Base-by-base conservation (phyloP, 2,113 vertebrate genomes). In the Hippocampus barbouri region DNA sequence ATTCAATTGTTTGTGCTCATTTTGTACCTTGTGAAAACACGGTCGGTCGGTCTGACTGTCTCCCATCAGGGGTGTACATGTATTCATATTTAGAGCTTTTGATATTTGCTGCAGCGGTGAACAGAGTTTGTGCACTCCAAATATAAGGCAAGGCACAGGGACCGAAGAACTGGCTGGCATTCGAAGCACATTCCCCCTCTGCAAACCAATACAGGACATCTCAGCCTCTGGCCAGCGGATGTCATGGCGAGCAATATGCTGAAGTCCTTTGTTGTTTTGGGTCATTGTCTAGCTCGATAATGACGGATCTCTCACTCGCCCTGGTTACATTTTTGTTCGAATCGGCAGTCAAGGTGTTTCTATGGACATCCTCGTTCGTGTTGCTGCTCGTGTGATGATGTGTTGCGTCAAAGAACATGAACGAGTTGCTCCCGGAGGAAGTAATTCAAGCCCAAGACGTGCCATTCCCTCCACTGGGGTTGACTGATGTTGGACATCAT, bases 1-100 rank as follows among this genome's bases (percentile, higher is more conserved):
- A 79, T 78, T 84, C 63, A 66, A 60, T 66, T 74, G 68, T 71
- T 83, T 76, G 79, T 69, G 15, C 74, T 84, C 77, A 76, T 81
- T 56, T 70, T 71, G 57, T 76, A 79, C 43, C 51, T 73, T 70
- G 53, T 79, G 47, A 72, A 78, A 68, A 69, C 66, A 65, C 30
- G 64, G 66, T 76, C 71, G 20, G 74, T 23, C 56, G 0, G 56
- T 25, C 11, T 6, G n/a, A 27, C 57, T 2, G 25, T 60, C 57
- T 51, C 15, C 18, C 16, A 6, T 38, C 53, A 23, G 20, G 6
- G 21, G 8, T 2, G 20, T 25, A 57, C n/a, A 57, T 30, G 15
- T 30, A 30, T 60, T 60, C 57, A 27, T 15, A 60, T 60, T 60
- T 27, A 6, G 5, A 60, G 25, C 14, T 14, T 25, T 59, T 27